Base-by-base conservation (phyloP, 1,140 invertebrate genomes). In the Lepidotrigona ventralis region DNA sequence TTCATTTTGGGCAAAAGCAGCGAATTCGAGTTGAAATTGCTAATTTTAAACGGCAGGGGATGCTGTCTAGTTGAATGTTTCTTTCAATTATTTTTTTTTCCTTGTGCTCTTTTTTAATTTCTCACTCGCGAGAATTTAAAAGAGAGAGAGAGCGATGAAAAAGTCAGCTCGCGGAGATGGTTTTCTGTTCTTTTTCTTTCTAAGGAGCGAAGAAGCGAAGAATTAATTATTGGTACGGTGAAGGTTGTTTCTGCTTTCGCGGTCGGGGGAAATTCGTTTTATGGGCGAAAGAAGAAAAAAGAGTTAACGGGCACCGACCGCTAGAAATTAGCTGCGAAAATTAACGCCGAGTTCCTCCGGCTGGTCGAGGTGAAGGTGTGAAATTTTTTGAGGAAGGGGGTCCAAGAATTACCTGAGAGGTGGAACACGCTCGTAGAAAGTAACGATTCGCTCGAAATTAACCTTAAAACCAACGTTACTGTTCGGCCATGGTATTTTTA, bases 241-340 rank as follows among this genome's bases (percentile, higher is more conserved):
- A 70, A 70, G 23, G 33, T 46, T 70, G 39, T 46, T 70, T 70
- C 17, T 46, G 23, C 39, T 19, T 46, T 46, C 23, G 39, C n/a
- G 69, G 69, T 17, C 1, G 23, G n/a, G 39, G 69, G 21, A 46
- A 46, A 46, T 70, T 23, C 69, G 11, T n/a, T 46, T 70, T 26
- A 33, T 15, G n/a, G n/a, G 14, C 11, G 21, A 19, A 8, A 6
- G 11, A 23, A 2, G 23, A n/a, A 26, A 72, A 26, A 17, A 53
- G 23, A n/a, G 17, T 51, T 26, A 71, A 72, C 46, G 70, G 23
- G n/a, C 11, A 26, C 70, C 70, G n/a, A 53, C n/a, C 70, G 70
- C 46, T 72, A 53, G 46, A 74, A 74, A 74, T 74, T 74, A 74
- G 29, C 54, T 54, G 54, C 54, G 54, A 74, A 29, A 74, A 74